Conservation (phyloP, 1,140 invertebrate species). For the Oscheius sp. region DNA sequence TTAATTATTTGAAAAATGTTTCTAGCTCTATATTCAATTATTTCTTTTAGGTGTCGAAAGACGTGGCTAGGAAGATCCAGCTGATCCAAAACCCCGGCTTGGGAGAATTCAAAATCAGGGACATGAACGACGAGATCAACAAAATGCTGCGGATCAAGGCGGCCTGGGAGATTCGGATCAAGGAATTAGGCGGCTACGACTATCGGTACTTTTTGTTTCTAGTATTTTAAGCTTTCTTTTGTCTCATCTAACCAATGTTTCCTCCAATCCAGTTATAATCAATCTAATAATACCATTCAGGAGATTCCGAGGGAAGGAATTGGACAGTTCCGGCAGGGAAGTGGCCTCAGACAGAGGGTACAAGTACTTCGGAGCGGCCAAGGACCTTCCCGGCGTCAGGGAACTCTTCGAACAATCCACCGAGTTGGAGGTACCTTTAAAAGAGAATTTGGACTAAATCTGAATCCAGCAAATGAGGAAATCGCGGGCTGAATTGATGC, state of each 20-base stretch:
- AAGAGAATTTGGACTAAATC: not conserved
- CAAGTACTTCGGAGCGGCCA: slow-evolving; percentile 98
- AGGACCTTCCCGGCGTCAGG: slow-evolving; percentile 92
- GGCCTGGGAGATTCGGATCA: slow-evolving; percentile 96
- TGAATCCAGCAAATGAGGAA: slow-evolving; percentile 69
- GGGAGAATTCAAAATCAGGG: slow-evolving; percentile 93
- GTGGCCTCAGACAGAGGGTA: slow-evolving; percentile 96
- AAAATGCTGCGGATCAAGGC: slow-evolving; percentile 86
- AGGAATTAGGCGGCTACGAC: slow-evolving; percentile 88
- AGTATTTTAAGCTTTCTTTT: slow-evolving; percentile 3
- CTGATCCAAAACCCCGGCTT: slow-evolving; percentile 84
- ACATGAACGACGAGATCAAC: slow-evolving; percentile 99
- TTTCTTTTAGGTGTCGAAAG: slow-evolving; percentile 64
- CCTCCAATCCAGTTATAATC: not conserved
- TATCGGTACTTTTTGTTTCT: slow-evolving; percentile 66
- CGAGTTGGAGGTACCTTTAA: slow-evolving; percentile 65
- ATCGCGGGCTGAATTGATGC: slow-evolving; percentile 92
- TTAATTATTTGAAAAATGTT: not conserved
- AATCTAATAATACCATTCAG: slow-evolving; percentile 26
- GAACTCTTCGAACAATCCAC: slow-evolving; percentile 85
- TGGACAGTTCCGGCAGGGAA: slow-evolving; percentile 71
- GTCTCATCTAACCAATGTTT: not conserved
- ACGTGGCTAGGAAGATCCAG: slow-evolving; percentile 96
- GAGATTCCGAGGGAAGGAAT: slow-evolving; percentile 51
- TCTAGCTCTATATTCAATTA: slow-evolving; percentile 31